Conservation (phyloP, 2,797 vertebrate genomes). For the Gorsachius magnificus region DNA sequence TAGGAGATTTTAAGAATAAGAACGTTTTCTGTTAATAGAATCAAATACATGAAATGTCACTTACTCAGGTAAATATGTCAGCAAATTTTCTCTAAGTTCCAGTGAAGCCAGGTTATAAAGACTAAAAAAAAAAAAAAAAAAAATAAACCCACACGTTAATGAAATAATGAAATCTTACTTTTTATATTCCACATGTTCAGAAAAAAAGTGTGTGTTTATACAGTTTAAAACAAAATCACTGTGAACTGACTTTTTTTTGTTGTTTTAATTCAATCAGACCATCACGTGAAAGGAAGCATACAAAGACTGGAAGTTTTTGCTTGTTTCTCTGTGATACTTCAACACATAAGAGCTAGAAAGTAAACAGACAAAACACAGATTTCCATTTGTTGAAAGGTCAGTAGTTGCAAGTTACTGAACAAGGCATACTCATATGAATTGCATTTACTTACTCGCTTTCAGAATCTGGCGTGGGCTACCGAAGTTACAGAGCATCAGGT, state of each 20-base stretch:
- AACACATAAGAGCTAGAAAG: neutral
- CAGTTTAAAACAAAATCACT: neutral
- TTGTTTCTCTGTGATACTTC: neutral
- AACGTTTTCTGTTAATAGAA: neutral
- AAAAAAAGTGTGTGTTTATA: neutral
- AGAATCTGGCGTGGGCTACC: neutral
- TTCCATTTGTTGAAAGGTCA: neutral
- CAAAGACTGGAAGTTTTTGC: neutral
- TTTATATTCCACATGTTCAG: neutral
- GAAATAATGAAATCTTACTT: neutral
- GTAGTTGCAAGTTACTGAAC: neutral
- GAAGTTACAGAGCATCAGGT: neutral
- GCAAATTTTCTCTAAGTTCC: slow-evolving; percentile 95
- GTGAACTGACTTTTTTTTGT: neutral
- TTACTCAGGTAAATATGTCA: slow-evolving; percentile 97
- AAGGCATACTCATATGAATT: neutral
- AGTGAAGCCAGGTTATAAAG: slow-evolving; percentile 94
- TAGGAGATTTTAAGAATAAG: neutral
- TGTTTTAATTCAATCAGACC: neutral
- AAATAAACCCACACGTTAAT: neutral
- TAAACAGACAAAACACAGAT: neutral
- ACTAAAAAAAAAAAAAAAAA: slow-evolving; percentile 75
- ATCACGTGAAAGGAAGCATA: neutral
- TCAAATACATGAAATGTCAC: slow-evolving; percentile 62
- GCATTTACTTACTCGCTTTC: neutral